Evolutionary conservation across 1,140 invertebrate species (phyloP).

Genomic region (Neodiprion lecontei): DNA sequence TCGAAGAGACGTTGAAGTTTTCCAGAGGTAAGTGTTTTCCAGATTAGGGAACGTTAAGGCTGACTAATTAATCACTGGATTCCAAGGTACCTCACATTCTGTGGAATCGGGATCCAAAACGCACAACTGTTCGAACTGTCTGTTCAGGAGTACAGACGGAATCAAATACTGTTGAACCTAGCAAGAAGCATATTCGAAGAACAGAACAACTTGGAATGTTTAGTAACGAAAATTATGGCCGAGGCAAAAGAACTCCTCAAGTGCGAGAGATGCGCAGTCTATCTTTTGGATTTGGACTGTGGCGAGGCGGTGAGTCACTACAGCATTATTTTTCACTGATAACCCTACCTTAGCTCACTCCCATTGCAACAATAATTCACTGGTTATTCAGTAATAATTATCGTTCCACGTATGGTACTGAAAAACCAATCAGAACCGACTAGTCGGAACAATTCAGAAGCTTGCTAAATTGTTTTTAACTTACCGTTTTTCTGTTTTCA

Average conservation of each 20-base stretch:
- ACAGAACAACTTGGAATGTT: slow-evolving; percentile 89
- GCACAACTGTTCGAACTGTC: slow-evolving; percentile 96
- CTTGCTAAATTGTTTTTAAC: too few species aligned
- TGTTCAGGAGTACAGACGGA: slow-evolving; percentile 90
- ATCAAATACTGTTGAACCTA: slow-evolving; percentile 73
- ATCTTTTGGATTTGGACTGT: slow-evolving; percentile 84
- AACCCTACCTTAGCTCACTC: background rate
- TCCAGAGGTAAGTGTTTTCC: slow-evolving; percentile 63
- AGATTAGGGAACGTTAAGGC: background rate
- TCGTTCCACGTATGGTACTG: too few species aligned
- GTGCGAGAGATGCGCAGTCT: slow-evolving; percentile 91
- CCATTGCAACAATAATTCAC: background rate
- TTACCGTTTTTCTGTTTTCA: too few species aligned
- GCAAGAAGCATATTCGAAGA: slow-evolving; percentile 60
- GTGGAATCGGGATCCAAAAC: slow-evolving; percentile 96
- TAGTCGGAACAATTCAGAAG: too few species aligned
- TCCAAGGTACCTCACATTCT: slow-evolving; percentile 90
- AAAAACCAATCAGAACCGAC: too few species aligned
- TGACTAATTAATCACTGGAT: slow-evolving; percentile 59
- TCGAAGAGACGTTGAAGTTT: slow-evolving; percentile 86
- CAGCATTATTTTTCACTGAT: background rate
- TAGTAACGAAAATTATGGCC: slow-evolving; percentile 96
- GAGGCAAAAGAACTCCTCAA: slow-evolving; percentile 92
- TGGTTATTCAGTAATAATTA: too few species aligned
- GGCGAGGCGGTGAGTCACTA: slow-evolving; percentile 78